Conservation (phyloP, 2,888 invertebrate species). For the Xanthostigma xanthostigma region DNA sequence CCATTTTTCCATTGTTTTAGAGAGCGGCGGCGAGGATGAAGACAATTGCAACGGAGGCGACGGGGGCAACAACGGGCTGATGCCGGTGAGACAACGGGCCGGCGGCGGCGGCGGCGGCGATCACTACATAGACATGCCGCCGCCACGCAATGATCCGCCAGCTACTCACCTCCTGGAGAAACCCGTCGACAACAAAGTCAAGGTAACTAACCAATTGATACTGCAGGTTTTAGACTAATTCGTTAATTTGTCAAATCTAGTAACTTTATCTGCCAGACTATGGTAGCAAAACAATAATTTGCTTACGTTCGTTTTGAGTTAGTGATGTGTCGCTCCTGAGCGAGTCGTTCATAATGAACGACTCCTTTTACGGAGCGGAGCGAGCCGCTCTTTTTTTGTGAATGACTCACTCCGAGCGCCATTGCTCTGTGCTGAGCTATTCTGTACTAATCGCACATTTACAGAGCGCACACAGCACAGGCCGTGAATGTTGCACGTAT, state of each 20-base stretch:
- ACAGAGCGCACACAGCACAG: no score
- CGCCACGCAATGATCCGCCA: conserved; percentile 30
- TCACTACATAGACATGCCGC: conserved; percentile 42
- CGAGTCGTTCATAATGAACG: no score
- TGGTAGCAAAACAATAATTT: conserved; percentile 12
- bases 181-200: conserved; percentile 58
- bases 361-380: no score
- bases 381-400: no score
- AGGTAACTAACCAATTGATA: conserved; percentile 33
- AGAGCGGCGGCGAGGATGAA: conserved; percentile 43
- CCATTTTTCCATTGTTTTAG: conserved; percentile 20
- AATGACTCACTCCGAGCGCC: no score
- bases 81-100: conserved; percentile 5
- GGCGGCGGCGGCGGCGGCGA: conserved; percentile 24
- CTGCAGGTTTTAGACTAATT: no score
- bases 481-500: no score
- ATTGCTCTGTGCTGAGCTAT: no score
- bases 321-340: no score
- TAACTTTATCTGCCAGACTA: no score
- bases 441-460: no score
- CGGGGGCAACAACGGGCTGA: conserved; percentile 20
- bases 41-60: conserved; percentile 24
- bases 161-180: conserved; percentile 45
- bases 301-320: neutral
- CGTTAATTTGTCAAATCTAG: no score